Base-by-base conservation (phyloP, 2,113 vertebrate genomes). In the Steatornis caripensis region DNA sequence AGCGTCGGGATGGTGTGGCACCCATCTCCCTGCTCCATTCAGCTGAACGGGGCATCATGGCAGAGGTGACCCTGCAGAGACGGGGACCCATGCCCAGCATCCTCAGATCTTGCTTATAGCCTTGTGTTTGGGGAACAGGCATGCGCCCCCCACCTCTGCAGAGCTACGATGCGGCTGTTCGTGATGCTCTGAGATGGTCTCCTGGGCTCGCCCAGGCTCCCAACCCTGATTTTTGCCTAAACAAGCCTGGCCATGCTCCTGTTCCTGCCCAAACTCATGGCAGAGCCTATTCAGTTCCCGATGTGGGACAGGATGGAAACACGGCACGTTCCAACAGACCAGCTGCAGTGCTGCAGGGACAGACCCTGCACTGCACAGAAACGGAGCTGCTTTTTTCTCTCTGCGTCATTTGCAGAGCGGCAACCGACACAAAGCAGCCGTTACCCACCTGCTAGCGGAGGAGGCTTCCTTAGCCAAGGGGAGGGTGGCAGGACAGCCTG, bases 281-380 rank as follows among this genome's bases (percentile, higher is more conserved):
- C 41, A 43, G 43, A 79, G 17, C 29, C 51, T 37, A 51, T 55
- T 29, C 4, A 14, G 19, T 69, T 57, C 57, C 21, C 0, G 0
- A 15, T 22, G 2, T 1, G 8, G 65, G 57, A 27, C 18, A 49
- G 49, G 27, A n/a, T 1, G 1, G 15, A 30, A 29, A 7, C 17
- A 12, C 0, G 1, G 30, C 14, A 10, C 1, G 1, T 36, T n/a
- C 6, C 48, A 26, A 9, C 11, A 12, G 48, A 11, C 23, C 61
- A 34, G 70, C 55, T 32, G 32, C n/a, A 14, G 6, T 21, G 15
- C 57, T 34, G 66, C 18, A 6, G 65, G 36, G 18, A 13, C 57
- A 45, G 45, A 37, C 19, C 48, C 36, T 16, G 66, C 12, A 6
- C 32, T 1, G 5, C 39, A 5, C 11, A 29, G 46, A 34, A 37